Conservation (phyloP, 2,113 vertebrate species). For the Heterotilapia buettikoferi region DNA sequence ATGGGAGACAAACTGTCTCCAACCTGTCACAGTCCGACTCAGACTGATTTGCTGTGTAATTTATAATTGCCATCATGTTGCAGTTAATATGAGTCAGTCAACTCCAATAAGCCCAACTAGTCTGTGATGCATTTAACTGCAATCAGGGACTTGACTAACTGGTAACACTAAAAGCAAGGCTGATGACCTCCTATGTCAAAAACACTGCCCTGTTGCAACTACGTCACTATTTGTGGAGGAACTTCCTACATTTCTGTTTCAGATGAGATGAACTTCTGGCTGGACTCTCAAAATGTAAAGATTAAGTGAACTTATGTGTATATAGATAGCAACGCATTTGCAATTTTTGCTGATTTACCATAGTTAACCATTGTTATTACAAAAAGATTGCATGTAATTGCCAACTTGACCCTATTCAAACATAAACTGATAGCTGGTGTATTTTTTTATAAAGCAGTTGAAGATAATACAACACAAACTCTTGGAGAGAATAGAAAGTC, state of each 20-base stretch:
- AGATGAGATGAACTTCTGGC: not conserved
- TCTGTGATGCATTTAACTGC: not conserved
- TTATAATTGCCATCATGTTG: not conserved
- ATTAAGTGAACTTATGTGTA: not conserved
- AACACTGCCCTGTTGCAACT: not conserved
- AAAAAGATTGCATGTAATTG: not conserved
- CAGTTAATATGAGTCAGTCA: not conserved
- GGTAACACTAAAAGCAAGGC: not conserved
- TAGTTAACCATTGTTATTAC: not conserved
- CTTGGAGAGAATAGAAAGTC: not conserved
- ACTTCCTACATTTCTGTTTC: not conserved
- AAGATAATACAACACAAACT: not conserved
- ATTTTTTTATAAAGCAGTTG: not conserved
- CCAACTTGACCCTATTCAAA: not conserved
- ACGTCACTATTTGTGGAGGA: not conserved
- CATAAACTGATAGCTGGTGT: not conserved
- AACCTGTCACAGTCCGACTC: not conserved
- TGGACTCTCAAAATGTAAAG: not conserved
- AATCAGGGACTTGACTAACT: not conserved
- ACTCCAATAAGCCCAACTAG: not conserved
- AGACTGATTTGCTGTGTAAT: not conserved
- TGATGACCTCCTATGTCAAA: not conserved
- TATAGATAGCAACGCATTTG: not conserved
- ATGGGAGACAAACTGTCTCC: not conserved
- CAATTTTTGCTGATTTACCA: not conserved